Evolutionary conservation across 2,797 vertebrate species (phyloP), one percentile per base, ranked within the genome.

Genomic region (Vultur gryphus): DNA sequence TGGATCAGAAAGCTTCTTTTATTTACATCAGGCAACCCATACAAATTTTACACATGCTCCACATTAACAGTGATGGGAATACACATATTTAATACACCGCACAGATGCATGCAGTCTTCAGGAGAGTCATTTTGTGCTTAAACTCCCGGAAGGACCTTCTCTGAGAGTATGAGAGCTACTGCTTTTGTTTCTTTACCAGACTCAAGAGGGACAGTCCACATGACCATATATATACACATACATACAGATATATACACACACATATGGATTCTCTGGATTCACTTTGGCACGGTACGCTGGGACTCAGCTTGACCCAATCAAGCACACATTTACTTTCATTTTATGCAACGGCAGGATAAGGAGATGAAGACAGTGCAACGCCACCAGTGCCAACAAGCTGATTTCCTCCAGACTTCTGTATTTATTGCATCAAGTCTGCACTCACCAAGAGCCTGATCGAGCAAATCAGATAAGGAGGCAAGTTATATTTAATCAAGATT

Each of bases 31-130:
- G 28, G 39, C 37, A 54, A 12, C 6, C 10, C 31, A 15, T 0
- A 16, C 1, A 3, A 7, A 9, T 52, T 41, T 21, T 21, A 39
- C 37, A 39, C n/a, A 6, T 3, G 8, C n/a, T 29, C 37, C 51
- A 46, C 33, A 5, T 6, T 8, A 54, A 11, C 61, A 16, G 9
- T 0, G 6, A 18, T 29, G 17, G 17, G 48, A 33, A 35, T 11
- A 51, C 2, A 51, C 31, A 10, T 0, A 13, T 0, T 2, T 2
- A 15, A 55, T 2, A 24, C 28, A 14, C 18, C 3, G 1, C 2
- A 2, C 20, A 31, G 39, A 7, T 1, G 14, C 31, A 8, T 0
- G 2, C 6, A 13, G 26, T 6, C 24, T 66, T 21, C 44, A 46
- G 21, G 4, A 71, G 16, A 61, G 23, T 8, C 2, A 20, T 41